Evolutionary conservation across 2,113 vertebrate species (phyloP).

Genomic region (Arothron firmamentum): DNA sequence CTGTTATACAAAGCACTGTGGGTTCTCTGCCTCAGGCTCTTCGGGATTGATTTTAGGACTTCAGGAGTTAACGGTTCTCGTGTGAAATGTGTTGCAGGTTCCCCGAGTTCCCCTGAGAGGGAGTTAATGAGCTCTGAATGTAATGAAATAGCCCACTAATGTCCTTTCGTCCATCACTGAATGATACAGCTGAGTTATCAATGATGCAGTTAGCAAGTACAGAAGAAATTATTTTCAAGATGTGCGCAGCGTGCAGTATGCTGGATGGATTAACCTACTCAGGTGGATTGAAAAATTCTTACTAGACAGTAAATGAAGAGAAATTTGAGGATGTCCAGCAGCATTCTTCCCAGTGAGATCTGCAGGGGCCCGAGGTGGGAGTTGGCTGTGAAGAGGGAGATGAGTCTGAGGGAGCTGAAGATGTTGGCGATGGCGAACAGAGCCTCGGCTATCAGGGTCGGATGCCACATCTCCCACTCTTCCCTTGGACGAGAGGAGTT

Average conservation of each 20-base stretch:
- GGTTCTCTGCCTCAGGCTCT: neutral
- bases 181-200: slow-evolving; percentile 13
- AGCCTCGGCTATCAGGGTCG: slow-evolving; percentile 91
- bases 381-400: slow-evolving; percentile 95
- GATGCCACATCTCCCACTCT: slow-evolving; percentile 99
- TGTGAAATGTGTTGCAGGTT: slow-evolving; percentile 25
- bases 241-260: neutral
- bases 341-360: slow-evolving; percentile 93
- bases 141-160: slow-evolving; percentile 16
- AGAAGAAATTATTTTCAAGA: neutral
- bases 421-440: slow-evolving; percentile 98
- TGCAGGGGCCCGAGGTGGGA: slow-evolving; percentile 94
- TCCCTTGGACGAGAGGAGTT: slow-evolving; percentile 92
- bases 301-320: slow-evolving; percentile 91
- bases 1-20: slow-evolving; percentile 14
- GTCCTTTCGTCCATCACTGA: slow-evolving; percentile 19
- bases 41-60: slow-evolving; percentile 33
- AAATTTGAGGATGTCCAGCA: slow-evolving; percentile 97
- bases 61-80: slow-evolving; percentile 18
- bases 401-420: slow-evolving; percentile 91
- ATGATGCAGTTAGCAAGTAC: neutral
- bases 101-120: slow-evolving; percentile 19
- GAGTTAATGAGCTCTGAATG: slow-evolving; percentile 30
- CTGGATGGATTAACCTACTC: too few relatives aligned
- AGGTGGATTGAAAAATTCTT: neutral